Evolutionary conservation across 1,140 invertebrate genomes (phyloP).

Genomic region (Venturia canescens): DNA sequence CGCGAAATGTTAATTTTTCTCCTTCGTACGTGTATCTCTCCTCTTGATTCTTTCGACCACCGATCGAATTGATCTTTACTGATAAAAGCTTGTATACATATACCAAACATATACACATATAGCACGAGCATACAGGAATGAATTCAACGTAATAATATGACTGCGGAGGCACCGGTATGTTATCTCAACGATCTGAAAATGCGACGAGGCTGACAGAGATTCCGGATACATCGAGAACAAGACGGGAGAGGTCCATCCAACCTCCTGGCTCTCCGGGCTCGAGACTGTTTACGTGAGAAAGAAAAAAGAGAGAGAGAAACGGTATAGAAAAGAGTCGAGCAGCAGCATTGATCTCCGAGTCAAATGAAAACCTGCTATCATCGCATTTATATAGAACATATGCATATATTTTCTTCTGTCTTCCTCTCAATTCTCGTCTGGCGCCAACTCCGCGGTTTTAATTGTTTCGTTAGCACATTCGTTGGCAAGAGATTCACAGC

Average conservation of each 20-base stretch:
- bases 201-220: slow-evolving; percentile 7
- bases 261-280: background rate
- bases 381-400: slow-evolving; percentile 19
- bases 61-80: slow-evolving; percentile 11
- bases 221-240: slow-evolving; percentile 21
- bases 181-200: slow-evolving; percentile 17
- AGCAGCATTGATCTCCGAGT: slow-evolving; percentile 9
- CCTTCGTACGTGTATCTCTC: background rate
- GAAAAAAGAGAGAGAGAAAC: background rate
- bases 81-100: background rate
- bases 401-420: slow-evolving; percentile 17
- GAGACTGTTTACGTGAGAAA: background rate
- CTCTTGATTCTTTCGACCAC: background rate
- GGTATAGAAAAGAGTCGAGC: background rate
- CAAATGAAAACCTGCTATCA: slow-evolving; percentile 1
- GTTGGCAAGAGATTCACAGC: background rate
- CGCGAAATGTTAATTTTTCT: background rate
- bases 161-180: background rate
- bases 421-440: slow-evolving; percentile 41
- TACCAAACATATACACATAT: background rate
- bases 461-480: slow-evolving; percentile 43
- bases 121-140: too few species aligned
- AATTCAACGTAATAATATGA: background rate
- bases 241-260: slow-evolving; percentile 13
- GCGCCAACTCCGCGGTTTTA: slow-evolving; percentile 41